Base-by-base conservation (phyloP, 2,888 invertebrate genomes). In the Cactoblastis cactorum region DNA sequence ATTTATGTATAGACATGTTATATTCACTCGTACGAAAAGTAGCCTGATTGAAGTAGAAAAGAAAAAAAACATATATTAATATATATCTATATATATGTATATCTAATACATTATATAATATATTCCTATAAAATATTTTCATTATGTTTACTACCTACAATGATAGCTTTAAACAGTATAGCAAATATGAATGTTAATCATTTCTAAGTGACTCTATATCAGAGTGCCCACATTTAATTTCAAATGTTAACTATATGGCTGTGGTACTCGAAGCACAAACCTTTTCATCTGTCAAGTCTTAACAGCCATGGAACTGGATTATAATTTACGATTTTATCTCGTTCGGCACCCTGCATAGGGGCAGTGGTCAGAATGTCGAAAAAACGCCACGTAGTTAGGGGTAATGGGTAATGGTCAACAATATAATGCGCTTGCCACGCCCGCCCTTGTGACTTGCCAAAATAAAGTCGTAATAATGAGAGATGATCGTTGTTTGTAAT, bases 281-380 rank as follows among this genome's bases (percentile, higher is more conserved):
- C 88, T 88, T 89, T 89, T 89, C 86, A 88, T 88, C 86, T 89
- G 88, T 88, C 89, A 86, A 81, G 76, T 77, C 72, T 79, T 84
- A 86, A 87, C 86, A 84, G 74, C 84, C 78, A 76, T 79, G 80
- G 83, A 87, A 89, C 87, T 87, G 88, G 88, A 86, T 85, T 86
- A 85, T 89, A 88, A 89, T 89, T 89, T 89, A 89, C 81, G 86
- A 89, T 88, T 84, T 87, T 87, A 89, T 89, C 88, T 85, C 77
- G 67, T 51, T 17, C 37, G 77, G 77, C 77, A 79, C 82, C 80
- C 80, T 69, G 76, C 81, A 88, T 87, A 81, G 85, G 88, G 88
- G 88, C 80, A 82, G 78, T 71, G 84, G 82, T 83, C 83, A 83
- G 78, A 68, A 71, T 72, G 70, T 67, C 71, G 76, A 83, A 86